These are phyloP conservation scores for Cecropterus lyciades DNA, from an alignment of 1,140 invertebrate genomes.

Conservation along the genomic window DNA sequence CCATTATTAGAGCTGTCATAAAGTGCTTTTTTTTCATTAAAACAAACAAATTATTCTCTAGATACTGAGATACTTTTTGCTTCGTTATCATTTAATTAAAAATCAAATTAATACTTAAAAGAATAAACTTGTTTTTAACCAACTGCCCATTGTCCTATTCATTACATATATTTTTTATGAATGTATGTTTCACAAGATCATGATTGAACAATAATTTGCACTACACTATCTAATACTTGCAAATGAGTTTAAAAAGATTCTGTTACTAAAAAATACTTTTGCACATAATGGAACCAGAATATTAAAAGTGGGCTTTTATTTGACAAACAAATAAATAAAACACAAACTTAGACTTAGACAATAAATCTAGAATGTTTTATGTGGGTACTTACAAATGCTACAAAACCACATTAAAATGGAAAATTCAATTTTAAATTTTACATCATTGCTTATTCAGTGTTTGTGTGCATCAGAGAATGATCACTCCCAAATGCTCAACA, in stretches of 20 bases:
- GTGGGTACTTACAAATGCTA: constrained; percentile 23
- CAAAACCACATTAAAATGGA: constrained; percentile 9
- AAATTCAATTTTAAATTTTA: constrained; percentile 3
- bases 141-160: too few species aligned
- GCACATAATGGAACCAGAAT: neutral
- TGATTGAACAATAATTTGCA: neutral
- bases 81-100: neutral
- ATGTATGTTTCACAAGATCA: neutral
- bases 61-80: neutral
- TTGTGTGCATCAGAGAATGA: neutral
- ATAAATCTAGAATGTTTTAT: constrained; percentile 9
- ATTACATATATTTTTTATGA: too few species aligned
- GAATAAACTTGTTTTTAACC: too few species aligned
- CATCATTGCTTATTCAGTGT: constrained; percentile 9
- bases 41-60: too few species aligned
- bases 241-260: neutral
- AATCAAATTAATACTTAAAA: too few species aligned
- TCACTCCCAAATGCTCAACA: neutral
- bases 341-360: constrained; percentile 12
- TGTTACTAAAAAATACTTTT: neutral
- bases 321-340: constrained; percentile 16
- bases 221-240: constrained; percentile 1
- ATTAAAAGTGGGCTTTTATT: neutral
- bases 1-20: too few species aligned
- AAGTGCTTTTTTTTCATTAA: too few species aligned